phyloP scores from a whole-genome alignment of 2,113 vertebrate genomes.

The Rhodinocichla rosea region DNA sequence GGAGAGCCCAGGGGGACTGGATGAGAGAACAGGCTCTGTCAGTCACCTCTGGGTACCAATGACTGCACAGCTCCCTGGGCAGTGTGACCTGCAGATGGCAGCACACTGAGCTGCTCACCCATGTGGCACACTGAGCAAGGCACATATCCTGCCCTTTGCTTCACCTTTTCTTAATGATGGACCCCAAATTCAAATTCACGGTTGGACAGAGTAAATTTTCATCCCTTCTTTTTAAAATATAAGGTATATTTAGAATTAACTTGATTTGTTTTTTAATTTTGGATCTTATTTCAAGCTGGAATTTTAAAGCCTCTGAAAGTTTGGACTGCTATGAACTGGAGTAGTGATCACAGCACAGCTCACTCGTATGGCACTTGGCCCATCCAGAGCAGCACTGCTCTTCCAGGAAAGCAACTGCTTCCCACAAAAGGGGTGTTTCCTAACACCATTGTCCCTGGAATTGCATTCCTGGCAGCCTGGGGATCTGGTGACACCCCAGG shows the following conservation, averaged over 20 bases:
- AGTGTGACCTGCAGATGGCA: not conserved
- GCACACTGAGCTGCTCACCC: fast-evolving
- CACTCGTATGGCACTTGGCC: not conserved
- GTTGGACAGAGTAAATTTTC: not conserved
- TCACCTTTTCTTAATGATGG: not conserved
- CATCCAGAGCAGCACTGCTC: not conserved
- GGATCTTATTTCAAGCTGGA: not conserved
- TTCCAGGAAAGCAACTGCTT: not conserved
- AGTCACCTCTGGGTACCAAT: not conserved
- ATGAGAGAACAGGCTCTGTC: not conserved
- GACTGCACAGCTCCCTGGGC: not conserved
- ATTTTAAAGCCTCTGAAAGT: not conserved
- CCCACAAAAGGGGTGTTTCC: not conserved
- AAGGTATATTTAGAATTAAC: not conserved
- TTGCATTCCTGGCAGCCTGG: not conserved
- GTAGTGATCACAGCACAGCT: not conserved
- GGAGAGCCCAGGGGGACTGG: not conserved
- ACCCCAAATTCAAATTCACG: not conserved
- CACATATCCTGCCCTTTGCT: not conserved
- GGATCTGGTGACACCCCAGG: not conserved
- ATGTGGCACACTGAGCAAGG: not conserved
- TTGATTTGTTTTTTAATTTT: not conserved
- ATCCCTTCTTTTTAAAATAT: not conserved
- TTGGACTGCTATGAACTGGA: not conserved
- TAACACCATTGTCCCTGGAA: not conserved